Conservation (phyloP, 2,797 vertebrate species). For the Chelidonichthys spinosus region DNA sequence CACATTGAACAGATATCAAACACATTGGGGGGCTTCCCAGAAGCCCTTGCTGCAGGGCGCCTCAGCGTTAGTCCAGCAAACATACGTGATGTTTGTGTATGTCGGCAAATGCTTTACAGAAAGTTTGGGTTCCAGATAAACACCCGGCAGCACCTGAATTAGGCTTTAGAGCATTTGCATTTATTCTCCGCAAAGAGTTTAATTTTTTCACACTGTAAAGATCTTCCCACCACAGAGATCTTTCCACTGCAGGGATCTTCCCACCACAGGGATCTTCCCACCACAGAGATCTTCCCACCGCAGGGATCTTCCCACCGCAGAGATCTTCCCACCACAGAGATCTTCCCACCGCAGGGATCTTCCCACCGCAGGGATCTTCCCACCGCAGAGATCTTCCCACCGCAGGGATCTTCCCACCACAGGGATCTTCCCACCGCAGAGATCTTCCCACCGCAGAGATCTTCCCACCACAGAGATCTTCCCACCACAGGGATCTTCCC, state of each 20-base stretch:
- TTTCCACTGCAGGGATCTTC: slow-evolving; percentile 28
- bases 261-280: neutral
- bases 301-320: too few relatives aligned
- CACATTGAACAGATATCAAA: slow-evolving; percentile 7
- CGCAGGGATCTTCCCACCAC: too few relatives aligned
- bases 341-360: too few relatives aligned
- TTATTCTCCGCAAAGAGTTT: slow-evolving; percentile 61
- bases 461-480: slow-evolving; percentile 27
- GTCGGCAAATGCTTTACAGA: slow-evolving; percentile 31
- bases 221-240: slow-evolving; percentile 13
- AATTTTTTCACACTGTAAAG: slow-evolving; percentile 22
- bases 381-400: too few relatives aligned
- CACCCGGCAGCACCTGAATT: slow-evolving; percentile 38
- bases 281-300: too few relatives aligned
- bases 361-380: too few relatives aligned
- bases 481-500: neutral
- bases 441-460: too few relatives aligned
- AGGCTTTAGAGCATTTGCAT: slow-evolving; percentile 58
- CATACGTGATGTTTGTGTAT: slow-evolving; percentile 4
- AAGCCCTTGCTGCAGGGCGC: neutral
- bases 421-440: too few relatives aligned
- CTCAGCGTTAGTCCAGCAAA: slow-evolving; percentile 30
- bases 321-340: too few relatives aligned
- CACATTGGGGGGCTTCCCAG: slow-evolving; percentile 6
- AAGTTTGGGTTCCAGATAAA: slow-evolving; percentile 36